Base-by-base conservation (phyloP, 2,797 vertebrate species). In the Trachops cirrhosus region DNA sequence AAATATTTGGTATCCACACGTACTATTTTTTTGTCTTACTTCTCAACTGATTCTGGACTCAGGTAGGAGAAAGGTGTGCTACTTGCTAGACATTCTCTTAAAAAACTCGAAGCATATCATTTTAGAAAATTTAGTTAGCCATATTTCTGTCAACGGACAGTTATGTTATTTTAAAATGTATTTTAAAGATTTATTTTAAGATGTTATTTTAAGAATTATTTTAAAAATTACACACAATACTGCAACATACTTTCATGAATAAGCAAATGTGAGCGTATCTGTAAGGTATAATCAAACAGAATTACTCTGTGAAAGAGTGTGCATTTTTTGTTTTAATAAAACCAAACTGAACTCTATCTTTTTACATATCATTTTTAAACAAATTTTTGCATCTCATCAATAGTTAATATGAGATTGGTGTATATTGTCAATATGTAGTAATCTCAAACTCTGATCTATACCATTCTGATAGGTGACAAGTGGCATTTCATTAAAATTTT, bases 401-500 rank as follows among this genome's bases (percentile, higher is more conserved):
- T 10, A 50, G 8, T 89, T 91, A 70, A 93, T 77, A 2, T 5
- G 39, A 87, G 26, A 74, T 29, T 80, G 3, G 9, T 91, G 75
- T 83, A 62, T 62, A 80, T 7, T 83, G 39, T 37, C 44, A 59
- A 70, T 46, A 88, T n/a, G 5, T 2, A 50, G 6, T 22, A 64
- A 50, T 92, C 41, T 85, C 77, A 91, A 62, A 52, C n/a, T 59
- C 59, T 95, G 18, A 46, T 73, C 32, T 93, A 34, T 34, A 79
- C 50, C 19, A 62, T 93, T 94, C 82, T 95, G 41, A 57, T 44
- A 94, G 67, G n/a, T 89, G 59, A 88, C n/a, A 96, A 96, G 95
- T 16, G 59, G 12, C 11, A 85, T 68, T 11, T 91, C 29, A 86
- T 83, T 97, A 88, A 52, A 95, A 59, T 89, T 70, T 86, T 59